A percentile compares a stretch with the other conserved stretches of the same genome.
Conservation (phyloP, 92 coral and sea anemone species). For the Phenganax subtilis region DNA sequence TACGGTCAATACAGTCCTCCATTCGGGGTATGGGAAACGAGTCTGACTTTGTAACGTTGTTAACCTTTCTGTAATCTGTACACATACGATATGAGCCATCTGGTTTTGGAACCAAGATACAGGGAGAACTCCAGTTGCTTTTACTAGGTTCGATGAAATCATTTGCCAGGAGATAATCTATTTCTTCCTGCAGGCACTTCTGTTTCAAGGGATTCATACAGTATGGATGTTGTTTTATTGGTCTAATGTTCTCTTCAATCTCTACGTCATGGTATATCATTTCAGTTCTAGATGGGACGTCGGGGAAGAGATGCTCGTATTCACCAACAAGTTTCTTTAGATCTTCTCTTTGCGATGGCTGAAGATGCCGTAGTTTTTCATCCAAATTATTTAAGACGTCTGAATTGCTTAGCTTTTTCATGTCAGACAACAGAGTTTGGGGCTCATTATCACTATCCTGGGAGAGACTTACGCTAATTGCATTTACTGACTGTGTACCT, state of each 20-base stretch:
- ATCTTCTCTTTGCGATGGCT: constrained; percentile 38
- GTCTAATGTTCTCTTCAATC: constrained; percentile 17
- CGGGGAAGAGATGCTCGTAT: constrained; percentile 28
- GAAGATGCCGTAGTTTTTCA: constrained; percentile 1
- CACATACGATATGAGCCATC: constrained; percentile 49
- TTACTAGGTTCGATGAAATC: constrained; percentile 23
- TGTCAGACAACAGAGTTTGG: constrained; percentile 1
- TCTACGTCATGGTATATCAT: constrained; percentile 47
- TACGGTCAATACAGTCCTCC: constrained; percentile 45
- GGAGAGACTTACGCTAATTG: not conserved
- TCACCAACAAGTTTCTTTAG: constrained; percentile 30
- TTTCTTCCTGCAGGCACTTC: constrained; percentile 25
- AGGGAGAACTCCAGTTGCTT: constrained; percentile 23
- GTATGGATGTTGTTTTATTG: too few relatives aligned
- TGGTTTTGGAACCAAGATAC: constrained; percentile 32
- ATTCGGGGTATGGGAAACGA: constrained; percentile 47
- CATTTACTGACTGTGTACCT: not conserved
- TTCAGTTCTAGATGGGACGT: constrained; percentile 37
- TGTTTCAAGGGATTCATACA: constrained; percentile 36
- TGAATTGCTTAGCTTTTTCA: constrained; percentile 16
- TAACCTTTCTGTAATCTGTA: constrained; percentile 45
- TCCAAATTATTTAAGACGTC: constrained; percentile 22
- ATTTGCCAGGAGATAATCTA: constrained; percentile 8
- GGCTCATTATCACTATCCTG: not conserved
- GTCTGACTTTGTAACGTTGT: constrained; percentile 49